Evolutionary conservation across 2,113 vertebrate genomes (phyloP), one percentile per base, ranked within the genome.

Genomic region (Semnornis frantzii): DNA sequence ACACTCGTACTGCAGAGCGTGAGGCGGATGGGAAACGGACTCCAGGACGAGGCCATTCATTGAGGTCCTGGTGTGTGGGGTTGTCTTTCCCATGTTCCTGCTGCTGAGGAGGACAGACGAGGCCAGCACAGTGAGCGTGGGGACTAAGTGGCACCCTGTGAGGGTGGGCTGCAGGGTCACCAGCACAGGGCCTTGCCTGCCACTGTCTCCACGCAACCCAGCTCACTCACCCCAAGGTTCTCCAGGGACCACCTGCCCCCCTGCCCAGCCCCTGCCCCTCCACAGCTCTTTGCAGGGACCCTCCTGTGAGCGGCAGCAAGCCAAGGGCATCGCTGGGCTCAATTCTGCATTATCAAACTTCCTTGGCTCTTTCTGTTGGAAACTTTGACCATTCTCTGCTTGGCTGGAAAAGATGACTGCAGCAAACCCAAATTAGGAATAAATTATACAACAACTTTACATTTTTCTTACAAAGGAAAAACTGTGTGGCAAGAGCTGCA

Each of bases 381-480:
- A 96, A 96, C 89, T 95, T 96, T 95, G 92, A 96, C 88, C 94
- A 85, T 89, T 75, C 92, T 46, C 90, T 48, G 81, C 92, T 79
- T 90, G 84, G 83, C 94, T 95, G 94, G 95, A 92, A 95, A 88
- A 79, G 91, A 96, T 87, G 96, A 94, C 92, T 96, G 95, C 96
- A 97, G 95, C 93, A 95, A 96, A 93, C 87, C 93, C 96, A 97
- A 94, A 96, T 96, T 90, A 94, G 93, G 95, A 97, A 96, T 97
- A 95, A 96, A 96, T 97, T 95, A 95, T 95, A 94, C 92, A 89
- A 92, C 89, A 88, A 94, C 91, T 95, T 92, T 96, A 93, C 89
- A 93, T 95, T 91, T 96, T 95, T 93, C 82, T 88, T 83, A 93
- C 92, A 89, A 93, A 89, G 92, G 87, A 80, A 94, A 96, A 95